phyloP scores from a whole-genome alignment of 2,113 vertebrate species.

The Macrotis lagotis region DNA sequence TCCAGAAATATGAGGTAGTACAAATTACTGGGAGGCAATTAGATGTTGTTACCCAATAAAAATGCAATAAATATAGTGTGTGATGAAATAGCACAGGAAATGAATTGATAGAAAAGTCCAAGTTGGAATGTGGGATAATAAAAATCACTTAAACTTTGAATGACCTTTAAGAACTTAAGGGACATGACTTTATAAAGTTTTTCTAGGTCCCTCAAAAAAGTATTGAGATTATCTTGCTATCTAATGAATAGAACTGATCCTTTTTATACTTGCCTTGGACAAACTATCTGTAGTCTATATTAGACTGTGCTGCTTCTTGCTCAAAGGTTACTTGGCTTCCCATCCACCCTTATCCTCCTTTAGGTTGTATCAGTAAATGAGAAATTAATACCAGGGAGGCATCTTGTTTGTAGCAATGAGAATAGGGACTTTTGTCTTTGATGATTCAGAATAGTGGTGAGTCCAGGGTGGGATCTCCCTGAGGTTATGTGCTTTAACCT shows the following conservation, averaged over 20 bases:
- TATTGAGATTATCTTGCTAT: not conserved
- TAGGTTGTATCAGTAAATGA: conserved; percentile 48
- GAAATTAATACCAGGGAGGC: conserved; percentile 54
- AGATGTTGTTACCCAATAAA: conserved; percentile 65
- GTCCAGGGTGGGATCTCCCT: conserved; percentile 55
- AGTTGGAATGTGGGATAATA: conserved; percentile 47
- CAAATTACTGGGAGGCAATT: conserved; percentile 52
- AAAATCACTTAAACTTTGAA: conserved; percentile 69
- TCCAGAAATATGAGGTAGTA: conserved; percentile 43
- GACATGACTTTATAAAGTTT: conserved; percentile 37
- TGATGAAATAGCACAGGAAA: conserved; percentile 57
- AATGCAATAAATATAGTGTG: conserved; percentile 53
- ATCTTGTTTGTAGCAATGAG: conserved; percentile 24
- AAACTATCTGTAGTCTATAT: not conserved
- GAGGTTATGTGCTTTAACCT: conserved; percentile 61
- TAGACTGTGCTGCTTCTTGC: not conserved
- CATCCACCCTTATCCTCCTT: not conserved
- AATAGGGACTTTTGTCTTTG: conserved; percentile 57
- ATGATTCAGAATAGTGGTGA: conserved; percentile 69
- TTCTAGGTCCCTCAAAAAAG: conserved; percentile 15
- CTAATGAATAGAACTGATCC: not conserved
- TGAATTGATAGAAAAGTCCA: conserved; percentile 49
- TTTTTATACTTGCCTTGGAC: not conserved
- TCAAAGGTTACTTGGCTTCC: conserved; percentile 1
- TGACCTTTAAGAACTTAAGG: conserved; percentile 63